Evolutionary conservation across 2,888 invertebrate species (phyloP), one percentile per base, ranked within the genome.

Genomic region (Alitta virens): DNA sequence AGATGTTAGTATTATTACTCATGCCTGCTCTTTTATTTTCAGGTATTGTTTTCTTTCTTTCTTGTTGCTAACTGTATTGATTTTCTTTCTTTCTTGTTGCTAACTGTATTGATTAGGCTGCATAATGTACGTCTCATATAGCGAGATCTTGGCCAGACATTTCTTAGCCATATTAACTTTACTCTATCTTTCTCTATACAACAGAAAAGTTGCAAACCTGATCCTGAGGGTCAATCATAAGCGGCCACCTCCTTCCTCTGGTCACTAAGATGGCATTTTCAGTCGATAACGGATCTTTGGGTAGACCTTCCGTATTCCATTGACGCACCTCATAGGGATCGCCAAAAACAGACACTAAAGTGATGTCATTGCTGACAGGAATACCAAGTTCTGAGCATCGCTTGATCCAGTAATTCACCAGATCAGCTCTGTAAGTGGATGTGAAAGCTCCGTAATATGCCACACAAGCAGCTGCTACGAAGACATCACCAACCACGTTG

Each of bases 341-440:
- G 16, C 79, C 78, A 24, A 81, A 70, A 2, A 83, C 79, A 5
- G 72, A 72, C 33, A 80, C 83, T 72, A 79, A 87, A 85, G 87
- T 87, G 76, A 89, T 90, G 24, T 86, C 86, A 2, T 85, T 80
- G 0, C 91, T 90, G 0, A 90, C 88, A 0, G 90, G 89, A 71
- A 94, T 90, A 52, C 86, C 82, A 2, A 88, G 83, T 23, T 85
- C 83, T 7, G 82, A 81, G 73, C 92, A 91, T 64, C 87, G 85
- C 0, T 76, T 68, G 12, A 90, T 85, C 94, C 94, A 94, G 59
- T 84, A 78, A 0, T 77, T 63, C 42, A 56, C 85, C 27, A 94
- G 84, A 62, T 76, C 74, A 18, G 69, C 64, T n/a, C 81, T 65
- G 70, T 82, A 83, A 9, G 66, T 69, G 42, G 75, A 75, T 18